These are phyloP conservation scores for Archips xylosteana DNA, from an alignment of 2,888 invertebrate species.

Conservation along the genomic window DNA sequence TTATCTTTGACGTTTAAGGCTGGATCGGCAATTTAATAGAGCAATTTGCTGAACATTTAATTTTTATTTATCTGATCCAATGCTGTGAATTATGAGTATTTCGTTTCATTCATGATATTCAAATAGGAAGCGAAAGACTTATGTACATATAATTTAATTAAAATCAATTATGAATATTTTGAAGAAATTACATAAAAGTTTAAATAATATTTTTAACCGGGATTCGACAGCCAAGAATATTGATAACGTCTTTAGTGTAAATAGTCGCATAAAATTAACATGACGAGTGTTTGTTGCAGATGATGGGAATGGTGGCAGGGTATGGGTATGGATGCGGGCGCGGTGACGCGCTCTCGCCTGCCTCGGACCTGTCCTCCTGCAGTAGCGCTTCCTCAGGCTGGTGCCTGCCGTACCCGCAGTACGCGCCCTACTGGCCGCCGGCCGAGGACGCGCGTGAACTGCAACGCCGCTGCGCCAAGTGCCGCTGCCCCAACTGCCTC, in stretches of 20 bases:
- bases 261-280: background rate
- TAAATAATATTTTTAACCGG: background rate
- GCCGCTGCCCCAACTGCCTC: conserved; percentile 93
- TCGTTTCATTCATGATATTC: conserved; percentile 9
- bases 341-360: conserved; percentile 82
- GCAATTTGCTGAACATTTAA: conserved; percentile 37
- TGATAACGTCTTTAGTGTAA: background rate
- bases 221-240: background rate
- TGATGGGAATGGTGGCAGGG: conserved; percentile 79
- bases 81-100: conserved; percentile 35
- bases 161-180: background rate
- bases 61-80: conserved; percentile 28
- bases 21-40: conserved; percentile 35
- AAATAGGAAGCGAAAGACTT: background rate
- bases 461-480: conserved; percentile 90
- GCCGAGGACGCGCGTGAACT: conserved; percentile 83
- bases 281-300: conserved; percentile 61
- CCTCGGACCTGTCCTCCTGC: conserved; percentile 76
- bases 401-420: conserved; percentile 78
- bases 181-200: background rate
- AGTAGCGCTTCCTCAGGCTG: conserved; percentile 77
- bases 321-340: conserved; percentile 78
- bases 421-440: conserved; percentile 80
- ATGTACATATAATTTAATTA: background rate
- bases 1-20: conserved; percentile 36